Conservation (phyloP, 2,888 invertebrate species). For the Diploptera punctata region DNA sequence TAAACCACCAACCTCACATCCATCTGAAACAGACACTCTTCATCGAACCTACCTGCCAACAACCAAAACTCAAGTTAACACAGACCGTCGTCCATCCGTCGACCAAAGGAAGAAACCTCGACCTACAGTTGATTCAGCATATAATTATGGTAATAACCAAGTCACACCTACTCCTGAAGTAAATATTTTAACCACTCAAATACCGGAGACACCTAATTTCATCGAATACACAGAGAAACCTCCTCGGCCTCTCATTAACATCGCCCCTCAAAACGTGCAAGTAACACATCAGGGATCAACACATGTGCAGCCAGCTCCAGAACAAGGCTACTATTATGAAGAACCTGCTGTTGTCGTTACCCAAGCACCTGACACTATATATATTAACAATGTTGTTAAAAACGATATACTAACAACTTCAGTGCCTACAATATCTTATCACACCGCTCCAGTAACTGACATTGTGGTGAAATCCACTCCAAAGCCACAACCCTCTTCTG, state of each 20-base stretch:
- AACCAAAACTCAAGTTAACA: neutral
- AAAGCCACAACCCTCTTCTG: slow-evolving; percentile 45
- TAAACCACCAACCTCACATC: slow-evolving; percentile 39
- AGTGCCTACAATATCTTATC: neutral
- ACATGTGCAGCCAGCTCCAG: neutral
- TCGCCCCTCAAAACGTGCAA: slow-evolving; percentile 31
- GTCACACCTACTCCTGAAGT: neutral
- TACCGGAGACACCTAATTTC: neutral
- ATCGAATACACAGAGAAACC: neutral
- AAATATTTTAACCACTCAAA: slow-evolving; percentile 4
- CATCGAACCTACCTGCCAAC: neutral
- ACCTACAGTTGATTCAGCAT: slow-evolving; percentile 55
- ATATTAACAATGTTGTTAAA: neutral
- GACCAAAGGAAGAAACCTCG: slow-evolving; percentile 46
- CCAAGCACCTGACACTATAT: neutral
- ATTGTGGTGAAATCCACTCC: slow-evolving; percentile 44
- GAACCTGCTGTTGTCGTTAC: neutral
- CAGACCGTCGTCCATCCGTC: slow-evolving; percentile 14
- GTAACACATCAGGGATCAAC: slow-evolving; percentile 33
- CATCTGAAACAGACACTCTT: slow-evolving; percentile 19
- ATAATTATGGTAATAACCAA: neutral
- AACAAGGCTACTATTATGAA: slow-evolving; percentile 18
- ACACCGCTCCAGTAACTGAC: slow-evolving; percentile 28
- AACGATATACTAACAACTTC: slow-evolving; percentile 18
- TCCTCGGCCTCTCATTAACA: slow-evolving; percentile 20